A percentile compares a stretch with the other conserved stretches of the same genome.
phyloP scores from a whole-genome alignment of 2,113 vertebrate species.

The Arvicanthis niloticus region DNA sequence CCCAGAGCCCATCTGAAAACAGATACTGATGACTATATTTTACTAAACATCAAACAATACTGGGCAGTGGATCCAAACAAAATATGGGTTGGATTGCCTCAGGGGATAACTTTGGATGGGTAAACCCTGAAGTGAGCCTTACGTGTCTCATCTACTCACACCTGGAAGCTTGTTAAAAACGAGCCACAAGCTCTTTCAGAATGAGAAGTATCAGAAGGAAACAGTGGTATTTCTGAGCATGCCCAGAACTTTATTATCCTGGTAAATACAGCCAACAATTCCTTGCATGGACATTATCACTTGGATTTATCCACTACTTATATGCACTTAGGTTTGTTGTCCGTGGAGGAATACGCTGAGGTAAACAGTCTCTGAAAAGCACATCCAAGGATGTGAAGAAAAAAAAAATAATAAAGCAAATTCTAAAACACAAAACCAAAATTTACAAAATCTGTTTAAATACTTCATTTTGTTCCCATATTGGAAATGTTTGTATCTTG shows the following conservation, averaged over 20 bases:
- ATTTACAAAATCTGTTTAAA: slow-evolving; percentile 79
- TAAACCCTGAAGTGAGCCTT: not conserved
- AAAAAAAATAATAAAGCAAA: not conserved
- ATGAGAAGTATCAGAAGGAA: not conserved
- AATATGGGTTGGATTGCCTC: not conserved
- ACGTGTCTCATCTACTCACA: not conserved
- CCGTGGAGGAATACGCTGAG: slow-evolving; percentile 7
- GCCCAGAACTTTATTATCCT: slow-evolving; percentile 82
- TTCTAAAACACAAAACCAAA: slow-evolving; percentile 61
- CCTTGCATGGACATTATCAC: slow-evolving; percentile 63
- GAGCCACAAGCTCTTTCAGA: not conserved
- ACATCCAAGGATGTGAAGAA: not conserved
- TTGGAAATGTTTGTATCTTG: slow-evolving; percentile 65
- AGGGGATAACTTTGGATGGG: not conserved
- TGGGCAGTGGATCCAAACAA: not conserved
- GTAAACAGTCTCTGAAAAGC: slow-evolving; percentile 22
- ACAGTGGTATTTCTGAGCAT: slow-evolving; percentile 42
- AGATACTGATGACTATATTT: not conserved
- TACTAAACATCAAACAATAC: not conserved
- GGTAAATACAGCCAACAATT: slow-evolving; percentile 68
- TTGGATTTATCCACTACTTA: slow-evolving; percentile 54
- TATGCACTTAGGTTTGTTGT: not conserved
- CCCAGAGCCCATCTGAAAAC: not conserved
- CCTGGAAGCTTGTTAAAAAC: not conserved
- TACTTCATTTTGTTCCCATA: not conserved